Base-by-base conservation (phyloP, 2,797 vertebrate species). In the Ctenosaura bakeri region DNA sequence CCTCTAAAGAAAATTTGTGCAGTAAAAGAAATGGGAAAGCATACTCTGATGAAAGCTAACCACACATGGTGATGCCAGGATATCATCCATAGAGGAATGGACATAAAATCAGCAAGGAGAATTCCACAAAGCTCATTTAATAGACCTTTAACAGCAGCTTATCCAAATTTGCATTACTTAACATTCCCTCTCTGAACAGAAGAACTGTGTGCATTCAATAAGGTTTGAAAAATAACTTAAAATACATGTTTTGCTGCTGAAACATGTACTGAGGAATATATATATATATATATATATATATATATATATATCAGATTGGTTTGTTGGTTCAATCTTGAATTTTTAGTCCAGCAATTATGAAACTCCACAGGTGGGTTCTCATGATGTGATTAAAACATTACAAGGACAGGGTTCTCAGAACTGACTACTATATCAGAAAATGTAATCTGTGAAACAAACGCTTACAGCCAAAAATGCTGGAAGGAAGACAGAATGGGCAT, bases 1-100 rank as follows among this genome's bases (percentile, higher is more conserved):
- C 0, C 90, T 0, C 26, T 35, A 56, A 29, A 85, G 9, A 79
- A 38, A 8, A 6, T 50, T 20, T 89, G 38, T 10, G 0, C 10
- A 50, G 88, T 2, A 92, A 56, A 92, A 92, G 38, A 38, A 66
- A 56, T 62, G 80, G 12, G 89, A 8, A 22, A 87, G 12, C 42
- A 81, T 88, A 87, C 62, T 6, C 86, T 90, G 29, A 90, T 91
- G 29, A 94, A 73, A 74, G 14, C 0, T 69, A 90, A 5, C 22
- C 74, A 83, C 26, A 83, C 82, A 90, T 54, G 64, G 54, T 35
- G 88, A 76, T 10, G 66, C 29, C 29, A 32, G 1, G 90, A 50
- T 0, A 0, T 2, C 52, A 0, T 56, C 32, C 20, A 16, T 22
- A 71, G 32, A 59, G 69, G 42, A 89, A 64, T 24, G 32, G 42